A percentile compares a stretch with the other conserved stretches of the same genome.
phyloP scores from a whole-genome alignment of 2,113 vertebrate genomes.

The Mystacornis crossleyi region DNA sequence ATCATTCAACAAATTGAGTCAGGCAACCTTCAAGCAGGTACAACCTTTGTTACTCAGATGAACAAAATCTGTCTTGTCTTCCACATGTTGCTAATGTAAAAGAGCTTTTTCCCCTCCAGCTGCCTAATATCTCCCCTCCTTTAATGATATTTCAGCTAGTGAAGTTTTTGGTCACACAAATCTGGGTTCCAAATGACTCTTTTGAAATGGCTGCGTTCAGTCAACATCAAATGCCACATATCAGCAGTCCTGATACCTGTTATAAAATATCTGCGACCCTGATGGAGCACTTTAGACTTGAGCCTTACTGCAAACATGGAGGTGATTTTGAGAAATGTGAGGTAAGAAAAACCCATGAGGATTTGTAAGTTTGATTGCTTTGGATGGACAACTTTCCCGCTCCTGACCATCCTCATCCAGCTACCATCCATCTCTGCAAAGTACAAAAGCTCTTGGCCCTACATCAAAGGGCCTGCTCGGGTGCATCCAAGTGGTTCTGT shows the following conservation, averaged over 20 bases:
- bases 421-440: background rate
- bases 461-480: accelerated
- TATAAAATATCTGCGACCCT: background rate
- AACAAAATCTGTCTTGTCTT: background rate
- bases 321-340: background rate
- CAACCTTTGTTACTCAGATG: background rate
- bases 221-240: background rate
- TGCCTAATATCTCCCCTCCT: background rate
- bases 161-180: background rate
- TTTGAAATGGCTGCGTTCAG: background rate
- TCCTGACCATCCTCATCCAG: background rate
- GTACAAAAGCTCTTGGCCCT: background rate
- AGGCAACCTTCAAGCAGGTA: background rate
- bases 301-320: background rate
- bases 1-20: background rate
- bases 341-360: background rate
- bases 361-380: background rate
- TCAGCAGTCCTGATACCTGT: background rate
- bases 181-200: background rate
- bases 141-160: background rate
- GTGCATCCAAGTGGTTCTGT: background rate
- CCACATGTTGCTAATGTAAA: background rate
- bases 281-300: background rate
- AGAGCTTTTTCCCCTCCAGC: background rate
- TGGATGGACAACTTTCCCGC: background rate